Evolutionary conservation across 1,140 invertebrate species (phyloP).

Genomic region (Berghia stephanieae): DNA sequence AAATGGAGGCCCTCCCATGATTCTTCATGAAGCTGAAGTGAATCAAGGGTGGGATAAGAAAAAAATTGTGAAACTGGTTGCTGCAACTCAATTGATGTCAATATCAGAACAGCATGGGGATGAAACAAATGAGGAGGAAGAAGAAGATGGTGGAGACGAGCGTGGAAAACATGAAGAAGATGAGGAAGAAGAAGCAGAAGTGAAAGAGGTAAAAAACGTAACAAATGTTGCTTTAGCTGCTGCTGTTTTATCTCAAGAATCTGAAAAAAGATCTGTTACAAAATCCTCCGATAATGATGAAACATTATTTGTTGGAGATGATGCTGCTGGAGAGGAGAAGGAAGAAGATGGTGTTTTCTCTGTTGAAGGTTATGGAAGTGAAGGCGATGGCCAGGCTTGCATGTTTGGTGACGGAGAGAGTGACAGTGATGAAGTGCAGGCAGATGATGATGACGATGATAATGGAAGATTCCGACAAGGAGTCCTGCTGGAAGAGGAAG

Average conservation of each 20-base stretch:
- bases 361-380: conserved; percentile 5
- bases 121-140: background rate
- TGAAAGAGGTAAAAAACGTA: background rate
- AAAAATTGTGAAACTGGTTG: background rate
- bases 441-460: conserved; percentile 8
- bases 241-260: too few relatives aligned
- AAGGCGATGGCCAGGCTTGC: conserved; percentile 12
- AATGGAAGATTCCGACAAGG: background rate
- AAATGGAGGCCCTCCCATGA: conserved; percentile 8
- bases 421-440: conserved; percentile 32
- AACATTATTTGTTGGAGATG: background rate
- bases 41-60: conserved; percentile 14
- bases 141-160: background rate
- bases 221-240: too few relatives aligned
- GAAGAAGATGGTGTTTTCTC: conserved; percentile 9
- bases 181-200: background rate
- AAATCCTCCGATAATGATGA: too few relatives aligned
- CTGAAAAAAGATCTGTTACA: too few relatives aligned
- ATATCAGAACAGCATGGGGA: background rate
- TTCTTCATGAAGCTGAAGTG: conserved; percentile 24
- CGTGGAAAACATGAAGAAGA: background rate
- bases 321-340: background rate
- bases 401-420: conserved; percentile 24
- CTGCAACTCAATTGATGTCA: background rate
- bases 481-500: conserved; percentile 1